Evolutionary conservation across 2,888 invertebrate genomes (phyloP).

Genomic region (Heliconius erato): DNA sequence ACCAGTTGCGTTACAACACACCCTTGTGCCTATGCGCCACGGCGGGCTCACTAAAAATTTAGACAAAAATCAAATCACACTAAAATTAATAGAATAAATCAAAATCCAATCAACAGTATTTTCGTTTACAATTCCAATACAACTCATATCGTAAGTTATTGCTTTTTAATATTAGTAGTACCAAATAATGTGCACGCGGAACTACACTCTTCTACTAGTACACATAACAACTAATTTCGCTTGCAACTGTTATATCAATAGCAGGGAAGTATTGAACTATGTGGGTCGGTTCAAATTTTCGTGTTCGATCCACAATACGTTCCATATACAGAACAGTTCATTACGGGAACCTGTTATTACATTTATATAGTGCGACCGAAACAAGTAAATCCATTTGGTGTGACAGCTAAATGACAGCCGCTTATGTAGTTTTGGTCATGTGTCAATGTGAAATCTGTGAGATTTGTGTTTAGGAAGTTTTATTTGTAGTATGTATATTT

Average conservation of each 20-base stretch:
- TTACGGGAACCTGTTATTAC: conserved; percentile 55
- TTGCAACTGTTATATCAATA: conserved; percentile 64
- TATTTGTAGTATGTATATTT: no score
- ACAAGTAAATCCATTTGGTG: conserved; percentile 12
- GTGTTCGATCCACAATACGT: conserved; percentile 68
- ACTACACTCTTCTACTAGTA: conserved; percentile 55
- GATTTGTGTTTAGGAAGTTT: background rate
- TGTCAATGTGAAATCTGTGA: background rate
- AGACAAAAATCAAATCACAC: background rate
- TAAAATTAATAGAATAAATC: conserved; percentile 16
- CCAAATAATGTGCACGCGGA: conserved; percentile 48
- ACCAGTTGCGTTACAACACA: background rate
- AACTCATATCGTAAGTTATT: conserved; percentile 9
- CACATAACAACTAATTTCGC: conserved; percentile 60
- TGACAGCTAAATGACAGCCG: conserved; percentile 16
- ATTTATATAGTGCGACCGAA: conserved; percentile 17
- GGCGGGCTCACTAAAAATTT: background rate
- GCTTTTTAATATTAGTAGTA: background rate
- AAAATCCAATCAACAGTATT: conserved; percentile 16
- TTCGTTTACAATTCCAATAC: conserved; percentile 16
- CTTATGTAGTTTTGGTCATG: background rate
- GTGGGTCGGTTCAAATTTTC: conserved; percentile 73
- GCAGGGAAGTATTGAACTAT: conserved; percentile 70
- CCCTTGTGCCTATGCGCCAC: background rate
- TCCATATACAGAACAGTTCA: conserved; percentile 69